A percentile compares a stretch with the other conserved stretches of the same genome.
Conservation (phyloP, 1,140 invertebrate genomes). For the Papilio dardanus region DNA sequence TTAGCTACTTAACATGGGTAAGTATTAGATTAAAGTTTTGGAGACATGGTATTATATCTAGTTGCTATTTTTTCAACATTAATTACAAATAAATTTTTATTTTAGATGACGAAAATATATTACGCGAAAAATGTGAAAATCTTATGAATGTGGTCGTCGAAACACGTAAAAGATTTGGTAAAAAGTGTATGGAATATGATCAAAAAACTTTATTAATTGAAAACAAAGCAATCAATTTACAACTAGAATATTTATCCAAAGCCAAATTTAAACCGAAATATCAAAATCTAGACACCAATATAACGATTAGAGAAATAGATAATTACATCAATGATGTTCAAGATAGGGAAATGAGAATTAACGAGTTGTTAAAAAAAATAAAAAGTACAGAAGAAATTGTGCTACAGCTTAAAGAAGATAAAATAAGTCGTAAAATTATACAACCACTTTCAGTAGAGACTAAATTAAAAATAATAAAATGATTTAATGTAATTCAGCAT, state of each 20-base stretch:
- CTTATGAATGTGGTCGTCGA: slow-evolving; percentile 71
- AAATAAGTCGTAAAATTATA: slow-evolving; percentile 48
- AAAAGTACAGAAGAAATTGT: slow-evolving; percentile 57
- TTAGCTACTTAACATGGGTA: slow-evolving; percentile 20
- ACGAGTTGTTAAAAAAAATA: slow-evolving; percentile 53
- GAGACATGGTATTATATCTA: no score
- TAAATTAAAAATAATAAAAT: slow-evolving; percentile 54
- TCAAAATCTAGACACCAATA: slow-evolving; percentile 44
- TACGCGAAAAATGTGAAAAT: slow-evolving; percentile 68
- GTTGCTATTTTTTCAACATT: not conserved
- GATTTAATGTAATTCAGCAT: not conserved
- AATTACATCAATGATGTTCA: slow-evolving; percentile 54
- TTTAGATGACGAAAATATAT: slow-evolving; percentile 51
- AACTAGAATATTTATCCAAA: slow-evolving; percentile 58
- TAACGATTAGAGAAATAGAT: slow-evolving; percentile 57
- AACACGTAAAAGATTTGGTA: slow-evolving; percentile 65
- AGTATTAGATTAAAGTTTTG: not conserved
- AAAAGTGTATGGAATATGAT: slow-evolving; percentile 67
- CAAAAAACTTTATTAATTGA: slow-evolving; percentile 61
- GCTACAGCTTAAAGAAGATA: slow-evolving; percentile 59
- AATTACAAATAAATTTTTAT: slow-evolving; percentile 22
- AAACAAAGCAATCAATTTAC: slow-evolving; percentile 64
- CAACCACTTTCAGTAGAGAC: slow-evolving; percentile 53
- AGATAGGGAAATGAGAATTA: slow-evolving; percentile 51
- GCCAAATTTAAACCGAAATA: slow-evolving; percentile 60